Evolutionary conservation across 2,888 invertebrate genomes (phyloP).

Genomic region (Megamerina dolium): DNA sequence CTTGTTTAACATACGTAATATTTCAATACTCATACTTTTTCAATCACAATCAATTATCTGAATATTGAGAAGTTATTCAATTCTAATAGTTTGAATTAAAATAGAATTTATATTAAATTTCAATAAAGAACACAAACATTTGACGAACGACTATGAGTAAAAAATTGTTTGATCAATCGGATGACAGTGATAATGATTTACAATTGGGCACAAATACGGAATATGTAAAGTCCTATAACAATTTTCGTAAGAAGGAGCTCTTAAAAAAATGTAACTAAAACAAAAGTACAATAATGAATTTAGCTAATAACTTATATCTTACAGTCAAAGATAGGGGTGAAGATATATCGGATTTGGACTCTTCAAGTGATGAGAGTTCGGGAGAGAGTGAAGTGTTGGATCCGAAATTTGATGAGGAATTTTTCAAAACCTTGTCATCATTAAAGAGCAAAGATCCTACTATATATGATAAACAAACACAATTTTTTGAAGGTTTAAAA

Average conservation of each 20-base stretch:
- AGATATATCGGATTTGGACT: slow-evolving; percentile 35
- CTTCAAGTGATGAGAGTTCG: slow-evolving; percentile 39
- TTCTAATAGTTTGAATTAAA: no score
- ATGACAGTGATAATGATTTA: slow-evolving; percentile 51
- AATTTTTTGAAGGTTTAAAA: slow-evolving; percentile 60
- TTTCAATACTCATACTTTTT: no score
- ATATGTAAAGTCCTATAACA: slow-evolving; percentile 79
- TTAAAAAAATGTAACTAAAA: slow-evolving; percentile 66
- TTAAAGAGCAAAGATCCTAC: slow-evolving; percentile 83
- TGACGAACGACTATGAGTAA: no score
- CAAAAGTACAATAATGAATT: background rate
- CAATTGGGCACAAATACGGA: slow-evolving; percentile 65
- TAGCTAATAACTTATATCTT: slow-evolving; percentile 8
- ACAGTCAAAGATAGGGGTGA: slow-evolving; percentile 41
- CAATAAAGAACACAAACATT: no score
- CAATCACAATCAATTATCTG: no score
- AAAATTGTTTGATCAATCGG: slow-evolving; percentile 45
- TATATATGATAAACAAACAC: slow-evolving; percentile 73
- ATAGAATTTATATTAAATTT: no score
- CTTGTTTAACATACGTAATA: no score
- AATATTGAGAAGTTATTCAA: no score
- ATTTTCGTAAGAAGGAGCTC: slow-evolving; percentile 80
- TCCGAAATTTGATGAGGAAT: slow-evolving; percentile 65
- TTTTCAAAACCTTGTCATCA: slow-evolving; percentile 77
- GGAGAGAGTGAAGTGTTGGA: slow-evolving; percentile 39